These are phyloP conservation scores for Drosophila pseudoananassae DNA, from an alignment of 1,140 invertebrate species.

Conservation along the genomic window DNA sequence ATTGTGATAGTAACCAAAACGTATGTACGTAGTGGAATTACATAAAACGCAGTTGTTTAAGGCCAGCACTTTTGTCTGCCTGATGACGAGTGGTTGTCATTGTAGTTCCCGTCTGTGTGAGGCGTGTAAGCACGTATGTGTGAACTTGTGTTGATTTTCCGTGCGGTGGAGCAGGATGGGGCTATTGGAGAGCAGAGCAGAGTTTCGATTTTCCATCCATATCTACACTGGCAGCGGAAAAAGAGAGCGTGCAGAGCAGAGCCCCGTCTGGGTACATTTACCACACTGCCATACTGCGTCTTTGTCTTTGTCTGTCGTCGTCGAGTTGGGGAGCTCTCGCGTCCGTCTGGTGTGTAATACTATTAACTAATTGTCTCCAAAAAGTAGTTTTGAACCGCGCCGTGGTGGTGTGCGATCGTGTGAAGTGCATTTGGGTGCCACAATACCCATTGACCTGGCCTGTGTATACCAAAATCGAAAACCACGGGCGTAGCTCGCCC, in stretches of 20 bases:
- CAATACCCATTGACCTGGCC: constrained; percentile 30
- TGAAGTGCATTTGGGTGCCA: constrained; percentile 43
- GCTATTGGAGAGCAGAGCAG: constrained; percentile 48
- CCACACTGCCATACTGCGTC: constrained; percentile 55
- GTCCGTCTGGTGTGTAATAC: constrained; percentile 58
- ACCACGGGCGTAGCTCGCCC: constrained; percentile 22
- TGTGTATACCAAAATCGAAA: constrained; percentile 32
- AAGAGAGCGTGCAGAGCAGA: constrained; percentile 30
- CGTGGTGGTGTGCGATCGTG: constrained; percentile 14
- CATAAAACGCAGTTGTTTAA: constrained; percentile 72
- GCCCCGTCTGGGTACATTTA: constrained; percentile 65
- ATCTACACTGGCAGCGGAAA: constrained; percentile 59
- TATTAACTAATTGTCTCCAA: constrained; percentile 56
- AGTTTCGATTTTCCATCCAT: constrained; percentile 78
- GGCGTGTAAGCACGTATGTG: constrained; percentile 29
- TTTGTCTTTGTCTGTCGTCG: constrained; percentile 51
- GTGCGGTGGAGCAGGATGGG: constrained; percentile 40
- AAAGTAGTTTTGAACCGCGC: constrained; percentile 43
- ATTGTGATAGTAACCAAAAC: constrained; percentile 55
- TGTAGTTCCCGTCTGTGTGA: constrained; percentile 49
- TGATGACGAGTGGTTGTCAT: constrained; percentile 80
- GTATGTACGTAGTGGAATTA: constrained; percentile 69
- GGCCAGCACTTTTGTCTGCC: constrained; percentile 69
- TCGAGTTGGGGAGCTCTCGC: constrained; percentile 63
- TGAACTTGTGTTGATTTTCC: constrained; percentile 76